Conservation (phyloP, 1,140 invertebrate genomes). For the Babylonia areolata region DNA sequence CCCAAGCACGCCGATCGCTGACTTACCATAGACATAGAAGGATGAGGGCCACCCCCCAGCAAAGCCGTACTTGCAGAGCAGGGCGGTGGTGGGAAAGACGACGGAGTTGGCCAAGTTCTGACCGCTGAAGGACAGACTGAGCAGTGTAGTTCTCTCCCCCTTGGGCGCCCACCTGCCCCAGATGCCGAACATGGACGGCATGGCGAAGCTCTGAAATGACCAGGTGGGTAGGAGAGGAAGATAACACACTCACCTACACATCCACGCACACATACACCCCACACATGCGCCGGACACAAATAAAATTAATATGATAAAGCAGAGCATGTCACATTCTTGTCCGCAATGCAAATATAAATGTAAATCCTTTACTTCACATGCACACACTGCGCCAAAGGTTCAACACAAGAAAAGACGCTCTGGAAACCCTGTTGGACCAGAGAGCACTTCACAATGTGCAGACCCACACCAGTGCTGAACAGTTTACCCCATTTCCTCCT, state of each 20-base stretch:
- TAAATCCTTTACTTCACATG: too few relatives aligned
- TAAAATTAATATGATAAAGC: too few relatives aligned
- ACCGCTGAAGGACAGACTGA: constrained; percentile 59
- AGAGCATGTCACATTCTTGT: too few relatives aligned
- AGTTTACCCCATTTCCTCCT: too few relatives aligned
- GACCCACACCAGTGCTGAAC: too few relatives aligned
- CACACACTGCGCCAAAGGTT: too few relatives aligned
- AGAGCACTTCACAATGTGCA: too few relatives aligned
- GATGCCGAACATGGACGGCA: constrained; percentile 37
- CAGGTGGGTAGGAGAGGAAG: background rate
- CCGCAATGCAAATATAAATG: too few relatives aligned
- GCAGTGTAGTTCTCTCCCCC: constrained; percentile 80
- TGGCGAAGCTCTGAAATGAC: constrained; percentile 24
- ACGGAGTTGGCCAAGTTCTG: constrained; percentile 61
- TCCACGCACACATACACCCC: background rate
- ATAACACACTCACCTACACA: constrained; percentile 19
- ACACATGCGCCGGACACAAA: too few relatives aligned
- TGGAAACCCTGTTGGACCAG: too few relatives aligned
- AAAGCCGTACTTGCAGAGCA: constrained; percentile 71
- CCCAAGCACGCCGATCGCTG: too few relatives aligned
- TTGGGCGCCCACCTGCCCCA: constrained; percentile 84
- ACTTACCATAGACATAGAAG: constrained; percentile 89
- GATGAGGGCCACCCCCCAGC: constrained; percentile 87
- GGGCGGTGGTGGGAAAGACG: constrained; percentile 60
- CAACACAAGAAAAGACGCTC: too few relatives aligned